Conservation (phyloP, 2,888 invertebrate genomes). For the Fissipunctia ypsillon region DNA sequence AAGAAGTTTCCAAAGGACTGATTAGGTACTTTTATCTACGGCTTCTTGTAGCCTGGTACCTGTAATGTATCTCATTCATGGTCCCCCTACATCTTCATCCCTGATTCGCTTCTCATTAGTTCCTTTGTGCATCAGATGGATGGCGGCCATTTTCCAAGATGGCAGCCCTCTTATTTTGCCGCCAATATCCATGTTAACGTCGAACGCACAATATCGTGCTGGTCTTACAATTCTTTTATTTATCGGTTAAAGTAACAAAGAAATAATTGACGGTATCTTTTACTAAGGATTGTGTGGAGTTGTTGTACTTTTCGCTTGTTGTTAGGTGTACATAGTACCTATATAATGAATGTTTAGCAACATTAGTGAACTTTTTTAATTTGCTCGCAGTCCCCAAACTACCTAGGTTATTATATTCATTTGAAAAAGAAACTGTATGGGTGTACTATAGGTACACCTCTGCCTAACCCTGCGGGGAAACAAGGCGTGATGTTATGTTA, state of each 20-base stretch:
- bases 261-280: slow-evolving; percentile 57
- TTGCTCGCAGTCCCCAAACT: no score
- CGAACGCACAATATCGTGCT: slow-evolving; percentile 57
- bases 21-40: no score
- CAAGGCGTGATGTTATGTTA: no score
- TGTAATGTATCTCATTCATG: slow-evolving; percentile 13
- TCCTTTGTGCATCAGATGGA: slow-evolving; percentile 68
- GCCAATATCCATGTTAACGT: slow-evolving; percentile 66
- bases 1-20: no score
- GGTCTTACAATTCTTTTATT: slow-evolving; percentile 59
- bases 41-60: not conserved
- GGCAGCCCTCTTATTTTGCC: slow-evolving; percentile 61
- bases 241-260: slow-evolving; percentile 62
- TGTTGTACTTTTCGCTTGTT: slow-evolving; percentile 2
- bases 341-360: not conserved
- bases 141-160: slow-evolving; percentile 70
- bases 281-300: slow-evolving; percentile 6
- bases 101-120: slow-evolving; percentile 70
- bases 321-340: not conserved
- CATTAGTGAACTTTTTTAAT: no score
- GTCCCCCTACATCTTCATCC: slow-evolving; percentile 45
- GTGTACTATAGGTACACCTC: no score
- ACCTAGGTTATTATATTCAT: no score
- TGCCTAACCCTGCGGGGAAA: no score
- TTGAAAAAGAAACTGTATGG: no score